Evolutionary conservation across 2,113 vertebrate species (phyloP), one percentile per base, ranked within the genome.

Genomic region (Anoura caudifer): DNA sequence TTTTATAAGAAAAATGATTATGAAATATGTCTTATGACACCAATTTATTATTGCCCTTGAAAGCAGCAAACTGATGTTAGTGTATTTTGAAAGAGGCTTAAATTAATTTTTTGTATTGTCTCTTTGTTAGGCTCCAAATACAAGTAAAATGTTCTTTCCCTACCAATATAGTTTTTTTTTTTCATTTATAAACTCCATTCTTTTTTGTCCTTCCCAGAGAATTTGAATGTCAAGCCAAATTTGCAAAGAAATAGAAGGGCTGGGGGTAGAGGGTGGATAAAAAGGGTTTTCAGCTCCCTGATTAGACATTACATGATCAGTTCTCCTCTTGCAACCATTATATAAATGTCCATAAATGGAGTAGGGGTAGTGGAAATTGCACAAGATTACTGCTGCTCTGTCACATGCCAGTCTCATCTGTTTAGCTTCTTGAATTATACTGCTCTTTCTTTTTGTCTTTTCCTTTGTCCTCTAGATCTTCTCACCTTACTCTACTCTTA

Each of bases 21-120:
- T 11, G 24, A 96, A 63, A 15, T 87, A 65, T 87, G 86, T 82
- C 33, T 59, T 86, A 38, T 95, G 81, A 88, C 7, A 20, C 3
- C 20, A 54, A 33, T 93, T 95, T 83, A 96, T 65, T 94, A 16
- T 92, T 96, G 81, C 89, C 22, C 41, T 76, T 26, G n/a, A 70
- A 97, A 96, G 59, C 73, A 96, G 52, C 22, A 97, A 97, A 95
- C 43, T 47, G 24, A 76, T 61, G 7, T 67, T 79, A 63, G 0
- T 81, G 8, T 67, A 70, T 83, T 95, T 81, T 82, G 33, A 92
- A 91, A 43, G 8, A 85, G 15, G 22, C 33, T 94, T 87, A 52
- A 88, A 73, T 92, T 86, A 85, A 82, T 45, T 86, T 76, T 82
- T 90, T 88, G 15, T 80, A 75, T 92, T 73, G 16, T 75, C 47